These are phyloP conservation scores for Alsophila aescularia DNA, from an alignment of 2,888 invertebrate genomes.

Conservation along the genomic window DNA sequence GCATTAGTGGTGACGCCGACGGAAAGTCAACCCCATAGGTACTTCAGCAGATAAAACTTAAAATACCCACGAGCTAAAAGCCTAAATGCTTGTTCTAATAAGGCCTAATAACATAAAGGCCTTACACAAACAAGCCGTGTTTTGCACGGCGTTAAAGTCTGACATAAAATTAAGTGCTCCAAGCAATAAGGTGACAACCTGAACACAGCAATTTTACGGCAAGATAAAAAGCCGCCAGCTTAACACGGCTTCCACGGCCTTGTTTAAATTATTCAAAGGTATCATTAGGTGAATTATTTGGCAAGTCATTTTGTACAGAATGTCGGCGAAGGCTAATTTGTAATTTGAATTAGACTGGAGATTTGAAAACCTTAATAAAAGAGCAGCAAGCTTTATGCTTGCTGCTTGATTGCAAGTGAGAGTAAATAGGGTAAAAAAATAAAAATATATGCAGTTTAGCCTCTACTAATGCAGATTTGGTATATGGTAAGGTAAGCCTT, in stretches of 20 bases:
- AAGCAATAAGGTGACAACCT: constrained; percentile 40
- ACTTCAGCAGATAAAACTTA: not conserved
- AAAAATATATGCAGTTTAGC: too few species aligned
- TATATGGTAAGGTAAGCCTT: too few species aligned
- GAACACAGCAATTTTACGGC: constrained; percentile 37
- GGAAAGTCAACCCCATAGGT: too few species aligned
- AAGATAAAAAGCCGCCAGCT: constrained; percentile 28
- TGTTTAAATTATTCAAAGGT: constrained; percentile 15
- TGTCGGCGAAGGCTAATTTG: constrained; percentile 17
- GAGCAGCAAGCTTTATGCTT: constrained; percentile 3
- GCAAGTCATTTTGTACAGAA: constrained; percentile 10
- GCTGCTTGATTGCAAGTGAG: not conserved
- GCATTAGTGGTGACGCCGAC: too few species aligned
- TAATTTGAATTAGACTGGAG: too few species aligned
- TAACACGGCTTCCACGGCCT: constrained; percentile 16
- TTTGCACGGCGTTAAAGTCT: constrained; percentile 4
- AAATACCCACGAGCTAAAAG: not conserved
- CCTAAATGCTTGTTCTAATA: constrained; percentile 1
- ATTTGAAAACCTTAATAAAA: too few species aligned
- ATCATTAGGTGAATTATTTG: constrained; percentile 3
- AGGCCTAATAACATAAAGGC: constrained; percentile 9
- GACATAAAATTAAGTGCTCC: constrained; percentile 47
- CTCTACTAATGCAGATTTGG: too few species aligned
- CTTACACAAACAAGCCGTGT: constrained; percentile 9
- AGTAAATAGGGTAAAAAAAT: too few species aligned